Evolutionary conservation across 2,113 vertebrate species (phyloP).

Genomic region (Rhinopomastus cyanomelas): DNA sequence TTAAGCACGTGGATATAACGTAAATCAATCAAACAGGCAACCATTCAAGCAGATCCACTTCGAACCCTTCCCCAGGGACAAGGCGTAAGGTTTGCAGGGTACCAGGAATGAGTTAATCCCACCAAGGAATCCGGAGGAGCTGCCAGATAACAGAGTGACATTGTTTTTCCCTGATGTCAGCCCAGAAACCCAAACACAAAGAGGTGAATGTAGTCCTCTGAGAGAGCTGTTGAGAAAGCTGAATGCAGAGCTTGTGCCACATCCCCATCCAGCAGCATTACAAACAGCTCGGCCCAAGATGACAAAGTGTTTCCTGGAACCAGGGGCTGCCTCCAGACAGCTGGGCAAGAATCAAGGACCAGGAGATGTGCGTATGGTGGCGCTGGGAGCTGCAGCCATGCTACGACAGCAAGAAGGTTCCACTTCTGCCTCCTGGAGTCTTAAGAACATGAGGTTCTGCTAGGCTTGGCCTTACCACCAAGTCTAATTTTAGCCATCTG

Average conservation of each 20-base stretch:
- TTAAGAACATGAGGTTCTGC: background rate
- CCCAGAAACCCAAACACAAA: constrained; percentile 71
- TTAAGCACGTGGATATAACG: accelerated
- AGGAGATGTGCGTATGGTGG: background rate
- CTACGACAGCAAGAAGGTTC: background rate
- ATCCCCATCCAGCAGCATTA: constrained; percentile 33
- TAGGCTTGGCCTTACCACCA: background rate
- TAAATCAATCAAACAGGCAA: accelerated
- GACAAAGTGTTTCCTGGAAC: constrained; percentile 70
- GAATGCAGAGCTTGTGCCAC: constrained; percentile 61
- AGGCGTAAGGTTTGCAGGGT: background rate
- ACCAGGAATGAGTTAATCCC: constrained; percentile 71
- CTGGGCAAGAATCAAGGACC: background rate
- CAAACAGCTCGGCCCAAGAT: constrained; percentile 21
- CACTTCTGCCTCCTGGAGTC: background rate
- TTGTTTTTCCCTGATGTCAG: constrained; percentile 76
- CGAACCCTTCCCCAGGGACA: constrained; percentile 7
- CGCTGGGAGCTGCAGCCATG: background rate
- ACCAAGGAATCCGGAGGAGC: constrained; percentile 44
- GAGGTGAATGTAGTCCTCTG: constrained; percentile 68
- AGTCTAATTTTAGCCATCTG: background rate
- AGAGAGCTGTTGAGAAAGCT: constrained; percentile 61
- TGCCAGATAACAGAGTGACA: constrained; percentile 59
- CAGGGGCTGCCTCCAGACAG: background rate
- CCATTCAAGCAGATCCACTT: background rate